Conservation (phyloP, 2,113 vertebrate species). For the Corythaixoides concolor region DNA sequence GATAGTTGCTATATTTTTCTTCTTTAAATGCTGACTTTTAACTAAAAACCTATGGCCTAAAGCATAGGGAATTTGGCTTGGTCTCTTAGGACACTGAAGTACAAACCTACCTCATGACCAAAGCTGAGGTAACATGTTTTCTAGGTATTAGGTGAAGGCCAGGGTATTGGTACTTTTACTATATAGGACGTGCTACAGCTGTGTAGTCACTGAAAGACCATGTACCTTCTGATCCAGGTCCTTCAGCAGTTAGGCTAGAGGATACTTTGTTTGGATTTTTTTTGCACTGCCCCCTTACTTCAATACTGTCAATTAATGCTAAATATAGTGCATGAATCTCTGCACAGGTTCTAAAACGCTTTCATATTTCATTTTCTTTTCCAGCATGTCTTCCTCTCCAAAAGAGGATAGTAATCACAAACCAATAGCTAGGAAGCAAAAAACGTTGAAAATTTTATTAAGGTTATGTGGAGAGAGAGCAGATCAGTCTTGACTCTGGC, state of each 20-base stretch:
- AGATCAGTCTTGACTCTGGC: background rate
- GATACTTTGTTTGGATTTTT: rapidly evolving
- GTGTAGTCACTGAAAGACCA: background rate
- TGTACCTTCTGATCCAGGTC: background rate
- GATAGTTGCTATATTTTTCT: background rate
- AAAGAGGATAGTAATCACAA: background rate
- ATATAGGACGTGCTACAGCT: background rate
- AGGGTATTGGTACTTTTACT: background rate
- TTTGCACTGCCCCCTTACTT: background rate
- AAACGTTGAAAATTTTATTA: background rate
- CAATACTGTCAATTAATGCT: background rate
- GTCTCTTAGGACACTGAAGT: no score
- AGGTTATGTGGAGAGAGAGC: background rate
- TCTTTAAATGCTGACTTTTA: background rate
- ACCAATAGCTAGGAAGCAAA: background rate
- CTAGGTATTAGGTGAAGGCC: background rate
- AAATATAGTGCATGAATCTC: background rate
- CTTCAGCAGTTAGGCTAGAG: background rate
- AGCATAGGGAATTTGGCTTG: background rate
- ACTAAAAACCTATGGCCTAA: background rate
- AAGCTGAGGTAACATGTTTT: background rate
- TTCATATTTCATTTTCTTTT: background rate
- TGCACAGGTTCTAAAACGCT: background rate
- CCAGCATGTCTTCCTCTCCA: background rate
- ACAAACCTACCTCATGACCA: no score